phyloP scores from a whole-genome alignment of 2,113 vertebrate genomes.

The Lepus timidus region DNA sequence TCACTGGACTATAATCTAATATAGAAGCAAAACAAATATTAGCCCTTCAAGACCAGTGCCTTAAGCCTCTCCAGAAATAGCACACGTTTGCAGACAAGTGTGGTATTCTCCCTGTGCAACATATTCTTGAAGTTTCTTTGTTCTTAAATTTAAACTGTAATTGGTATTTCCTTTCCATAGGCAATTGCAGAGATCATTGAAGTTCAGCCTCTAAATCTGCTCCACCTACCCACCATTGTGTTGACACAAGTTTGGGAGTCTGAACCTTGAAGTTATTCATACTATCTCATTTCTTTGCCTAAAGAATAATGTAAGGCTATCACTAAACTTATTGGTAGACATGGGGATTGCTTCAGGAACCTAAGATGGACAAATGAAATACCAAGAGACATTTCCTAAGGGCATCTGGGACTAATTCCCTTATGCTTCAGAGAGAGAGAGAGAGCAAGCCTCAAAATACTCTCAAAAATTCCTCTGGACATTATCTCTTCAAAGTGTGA shows the following conservation, averaged over 20 bases:
- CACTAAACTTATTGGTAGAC: not conserved
- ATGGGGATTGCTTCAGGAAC: not conserved
- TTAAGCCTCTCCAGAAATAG: conserved; percentile 33
- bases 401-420: not conserved
- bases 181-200: not conserved
- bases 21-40: conserved; percentile 49
- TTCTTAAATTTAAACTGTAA: not conserved
- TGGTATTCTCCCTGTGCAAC: not conserved
- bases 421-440: not conserved
- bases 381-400: not conserved
- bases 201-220: not conserved
- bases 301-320: not conserved
- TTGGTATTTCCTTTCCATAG: not conserved
- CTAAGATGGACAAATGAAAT: not conserved
- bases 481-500: not conserved
- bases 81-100: not conserved
- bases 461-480: not conserved
- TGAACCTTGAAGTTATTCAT: not conserved
- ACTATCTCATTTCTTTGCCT: not conserved
- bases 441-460: no score
- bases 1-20: conserved; percentile 52
- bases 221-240: not conserved
- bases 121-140: not conserved
- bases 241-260: not conserved
- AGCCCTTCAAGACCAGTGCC: not conserved